Conservation (phyloP, 2,113 vertebrate genomes). For the Anoplopoma fimbria region DNA sequence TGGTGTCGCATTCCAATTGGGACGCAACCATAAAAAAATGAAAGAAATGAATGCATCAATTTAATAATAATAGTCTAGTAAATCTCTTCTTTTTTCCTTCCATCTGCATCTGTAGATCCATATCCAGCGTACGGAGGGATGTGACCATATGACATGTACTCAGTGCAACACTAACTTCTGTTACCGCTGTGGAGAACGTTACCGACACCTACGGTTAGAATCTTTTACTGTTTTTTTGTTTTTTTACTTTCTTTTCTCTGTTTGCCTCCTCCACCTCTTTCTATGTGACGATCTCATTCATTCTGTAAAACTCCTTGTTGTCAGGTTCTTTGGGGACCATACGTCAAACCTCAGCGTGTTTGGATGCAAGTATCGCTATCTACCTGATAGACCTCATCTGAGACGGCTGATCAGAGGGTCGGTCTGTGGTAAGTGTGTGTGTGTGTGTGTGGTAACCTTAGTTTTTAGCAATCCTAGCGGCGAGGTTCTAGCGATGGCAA, state of each 20-base stretch:
- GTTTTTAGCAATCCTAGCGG: not conserved
- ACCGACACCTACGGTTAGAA: constrained; percentile 89
- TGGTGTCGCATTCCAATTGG: not conserved
- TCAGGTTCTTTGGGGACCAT: constrained; percentile 96
- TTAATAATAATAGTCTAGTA: not conserved
- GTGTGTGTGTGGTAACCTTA: not conserved
- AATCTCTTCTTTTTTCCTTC: not conserved
- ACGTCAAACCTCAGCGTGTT: constrained; percentile 99
- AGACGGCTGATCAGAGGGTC: constrained; percentile 95
- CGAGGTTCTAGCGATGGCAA: not conserved
- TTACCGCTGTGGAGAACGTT: constrained; percentile 97
- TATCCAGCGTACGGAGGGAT: constrained; percentile 98
- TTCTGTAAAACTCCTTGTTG: not conserved
- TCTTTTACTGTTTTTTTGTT: not conserved
- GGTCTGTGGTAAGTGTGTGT: constrained; percentile 91
- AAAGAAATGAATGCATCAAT: not conserved
- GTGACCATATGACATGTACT: constrained; percentile 98
- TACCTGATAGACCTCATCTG: constrained; percentile 96
- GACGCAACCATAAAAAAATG: not conserved
- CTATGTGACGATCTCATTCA: not conserved
- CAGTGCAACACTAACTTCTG: constrained; percentile 99
- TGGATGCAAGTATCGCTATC: constrained; percentile 99
- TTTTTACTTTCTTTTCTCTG: no score
- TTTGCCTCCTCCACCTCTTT: not conserved
- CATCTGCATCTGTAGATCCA: constrained; percentile 87